Percentiles rank a stretch among this genome's conserved stretches.
Evolutionary conservation across 2,113 vertebrate species (phyloP).

Genomic region (Reinhardtius hippoglossoides): DNA sequence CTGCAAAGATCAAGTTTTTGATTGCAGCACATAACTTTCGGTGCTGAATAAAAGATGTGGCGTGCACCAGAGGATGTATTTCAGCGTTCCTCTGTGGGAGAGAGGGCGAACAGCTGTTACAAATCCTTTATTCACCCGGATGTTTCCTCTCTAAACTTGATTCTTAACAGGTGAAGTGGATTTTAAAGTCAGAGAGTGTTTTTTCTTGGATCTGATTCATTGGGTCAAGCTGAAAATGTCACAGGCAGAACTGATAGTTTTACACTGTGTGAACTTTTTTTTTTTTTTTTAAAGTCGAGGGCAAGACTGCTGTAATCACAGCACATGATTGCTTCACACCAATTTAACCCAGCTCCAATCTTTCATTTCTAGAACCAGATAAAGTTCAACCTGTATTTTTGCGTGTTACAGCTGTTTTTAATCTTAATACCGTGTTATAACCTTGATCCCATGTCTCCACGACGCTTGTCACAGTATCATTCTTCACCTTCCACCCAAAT

Average conservation of each 20-base stretch:
- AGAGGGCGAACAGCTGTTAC: not conserved
- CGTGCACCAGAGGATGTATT: too few relatives aligned
- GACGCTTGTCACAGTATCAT: too few relatives aligned
- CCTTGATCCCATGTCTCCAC: too few relatives aligned
- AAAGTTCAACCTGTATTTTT: conserved; percentile 20
- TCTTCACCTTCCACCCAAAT: too few relatives aligned
- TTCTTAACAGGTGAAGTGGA: conserved; percentile 2
- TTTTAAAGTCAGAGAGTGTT: conserved; percentile 2
- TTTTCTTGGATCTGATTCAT: not conserved
- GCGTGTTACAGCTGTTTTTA: too few relatives aligned
- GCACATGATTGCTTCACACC: conserved; percentile 25
- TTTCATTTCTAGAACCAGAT: conserved; percentile 2
- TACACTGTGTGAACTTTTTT: not conserved
- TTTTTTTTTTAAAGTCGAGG: conserved; percentile 31
- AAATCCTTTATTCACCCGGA: conserved; percentile 14
- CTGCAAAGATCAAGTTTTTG: too few relatives aligned
- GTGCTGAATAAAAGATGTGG: conserved; percentile 51
- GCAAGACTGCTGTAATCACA: not conserved
- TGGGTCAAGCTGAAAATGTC: not conserved
- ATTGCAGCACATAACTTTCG: too few relatives aligned
- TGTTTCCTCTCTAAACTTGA: conserved; percentile 4
- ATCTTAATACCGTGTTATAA: too few relatives aligned
- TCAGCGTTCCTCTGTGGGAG: not conserved
- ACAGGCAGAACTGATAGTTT: not conserved
- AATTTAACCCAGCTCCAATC: conserved; percentile 46